Conservation (phyloP, 2,797 vertebrate species). For the Remorina albescens region DNA sequence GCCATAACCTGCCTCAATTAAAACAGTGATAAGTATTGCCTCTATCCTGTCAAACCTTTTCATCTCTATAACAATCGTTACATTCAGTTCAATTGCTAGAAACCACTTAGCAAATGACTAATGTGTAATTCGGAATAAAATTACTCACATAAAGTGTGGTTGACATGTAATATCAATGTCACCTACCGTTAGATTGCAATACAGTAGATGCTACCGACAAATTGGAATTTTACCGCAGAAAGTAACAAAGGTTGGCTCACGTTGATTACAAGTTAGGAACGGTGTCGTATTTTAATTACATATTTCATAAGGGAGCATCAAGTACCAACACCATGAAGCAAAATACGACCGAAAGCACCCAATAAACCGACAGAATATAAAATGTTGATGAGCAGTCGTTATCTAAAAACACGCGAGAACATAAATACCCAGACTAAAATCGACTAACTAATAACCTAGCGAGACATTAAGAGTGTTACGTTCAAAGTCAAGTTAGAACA, state of each 20-base stretch:
- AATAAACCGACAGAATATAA: background rate
- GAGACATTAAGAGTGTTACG: background rate
- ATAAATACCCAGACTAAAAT: background rate
- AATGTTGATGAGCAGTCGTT: too few species aligned
- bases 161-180: rapidly evolving
- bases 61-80: rapidly evolving
- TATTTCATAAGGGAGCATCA: background rate
- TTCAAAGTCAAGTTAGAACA: background rate
- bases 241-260: background rate
- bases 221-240: background rate
- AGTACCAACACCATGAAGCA: background rate
- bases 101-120: slow-evolving; percentile 6
- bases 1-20: slow-evolving; percentile 4
- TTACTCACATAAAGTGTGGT: background rate
- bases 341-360: background rate
- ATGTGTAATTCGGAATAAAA: rapidly evolving
- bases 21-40: background rate
- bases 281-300: background rate
- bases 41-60: rapidly evolving
- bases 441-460: background rate
- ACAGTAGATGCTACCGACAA: slow-evolving; percentile 41
- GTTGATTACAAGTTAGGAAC: background rate
- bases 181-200: background rate
- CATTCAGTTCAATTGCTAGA: rapidly evolving
- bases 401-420: background rate